phyloP scores from a whole-genome alignment of 2,113 vertebrate species.

The Microtus pennsylvanicus region DNA sequence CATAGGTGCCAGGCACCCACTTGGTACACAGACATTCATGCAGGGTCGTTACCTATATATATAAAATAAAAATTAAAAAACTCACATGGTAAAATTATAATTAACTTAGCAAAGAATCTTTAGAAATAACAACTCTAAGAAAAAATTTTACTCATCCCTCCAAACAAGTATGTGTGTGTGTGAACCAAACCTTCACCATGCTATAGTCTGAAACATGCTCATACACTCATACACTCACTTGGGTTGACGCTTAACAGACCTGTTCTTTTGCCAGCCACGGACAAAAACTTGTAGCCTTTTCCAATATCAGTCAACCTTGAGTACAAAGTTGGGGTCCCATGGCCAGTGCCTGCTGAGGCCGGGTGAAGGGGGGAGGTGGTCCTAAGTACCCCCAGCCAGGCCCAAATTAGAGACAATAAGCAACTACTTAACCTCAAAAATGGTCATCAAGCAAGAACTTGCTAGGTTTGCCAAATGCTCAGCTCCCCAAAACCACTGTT shows the following conservation, averaged over 20 bases:
- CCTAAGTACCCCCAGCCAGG: too few species aligned
- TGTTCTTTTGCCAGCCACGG: neutral
- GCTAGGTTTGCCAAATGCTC: neutral
- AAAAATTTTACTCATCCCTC: neutral
- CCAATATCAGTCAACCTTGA: neutral
- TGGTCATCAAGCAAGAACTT: neutral
- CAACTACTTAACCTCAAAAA: neutral
- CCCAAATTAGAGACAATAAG: neutral
- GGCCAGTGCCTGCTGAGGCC: neutral
- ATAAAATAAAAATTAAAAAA: neutral
- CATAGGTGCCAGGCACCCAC: neutral
- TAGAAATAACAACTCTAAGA: constrained; percentile 22
- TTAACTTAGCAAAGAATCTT: constrained; percentile 57
- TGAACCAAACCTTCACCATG: neutral
- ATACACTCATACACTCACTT: neutral
- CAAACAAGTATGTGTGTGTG: neutral
- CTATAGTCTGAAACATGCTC: neutral
- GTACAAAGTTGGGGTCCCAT: neutral
- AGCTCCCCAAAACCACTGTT: neutral
- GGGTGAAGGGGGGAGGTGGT: neutral
- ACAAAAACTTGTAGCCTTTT: neutral
- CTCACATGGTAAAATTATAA: neutral
- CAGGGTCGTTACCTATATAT: neutral
- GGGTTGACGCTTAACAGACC: neutral
- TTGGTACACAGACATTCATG: neutral